Percentiles rank a stretch among this genome's conserved stretches.
phyloP scores from a whole-genome alignment of 2,113 vertebrate species.

The Mastomys coucha region DNA sequence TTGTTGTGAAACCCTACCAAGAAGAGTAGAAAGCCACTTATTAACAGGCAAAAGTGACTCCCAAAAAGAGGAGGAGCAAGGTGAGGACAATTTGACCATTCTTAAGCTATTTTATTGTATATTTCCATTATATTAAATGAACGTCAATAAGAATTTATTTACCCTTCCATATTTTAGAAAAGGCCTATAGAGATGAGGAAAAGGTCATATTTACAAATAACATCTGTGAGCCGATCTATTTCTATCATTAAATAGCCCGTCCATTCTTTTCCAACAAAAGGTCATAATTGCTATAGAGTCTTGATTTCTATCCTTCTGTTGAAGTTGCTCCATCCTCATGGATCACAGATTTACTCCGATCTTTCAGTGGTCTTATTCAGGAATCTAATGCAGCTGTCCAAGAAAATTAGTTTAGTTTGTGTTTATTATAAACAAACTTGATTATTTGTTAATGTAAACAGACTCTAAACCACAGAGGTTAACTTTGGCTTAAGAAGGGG shows the following conservation, averaged over 20 bases:
- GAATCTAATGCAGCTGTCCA: constrained; percentile 54
- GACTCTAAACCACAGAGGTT: not conserved
- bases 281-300: not conserved
- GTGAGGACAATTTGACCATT: not conserved
- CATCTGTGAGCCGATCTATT: not conserved
- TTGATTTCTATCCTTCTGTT: constrained; percentile 52
- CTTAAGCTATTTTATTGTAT: not conserved
- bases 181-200: not conserved
- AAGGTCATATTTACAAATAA: not conserved
- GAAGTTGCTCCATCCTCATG: not conserved
- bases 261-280: constrained; percentile 34
- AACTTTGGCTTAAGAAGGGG: not conserved
- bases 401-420: not conserved
- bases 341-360: constrained; percentile 61
- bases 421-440: constrained; percentile 53
- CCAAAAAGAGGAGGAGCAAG: not conserved
- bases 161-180: constrained; percentile 13
- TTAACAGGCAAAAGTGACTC: not conserved
- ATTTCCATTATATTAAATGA: not conserved
- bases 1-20: not conserved
- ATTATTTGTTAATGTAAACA: not conserved
- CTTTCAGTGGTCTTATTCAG: constrained; percentile 36
- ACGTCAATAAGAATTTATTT: constrained; percentile 36
- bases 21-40: not conserved
- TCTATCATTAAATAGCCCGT: constrained; percentile 22